phyloP scores from a whole-genome alignment of 2,797 vertebrate species.

The Lemur catta region DNA sequence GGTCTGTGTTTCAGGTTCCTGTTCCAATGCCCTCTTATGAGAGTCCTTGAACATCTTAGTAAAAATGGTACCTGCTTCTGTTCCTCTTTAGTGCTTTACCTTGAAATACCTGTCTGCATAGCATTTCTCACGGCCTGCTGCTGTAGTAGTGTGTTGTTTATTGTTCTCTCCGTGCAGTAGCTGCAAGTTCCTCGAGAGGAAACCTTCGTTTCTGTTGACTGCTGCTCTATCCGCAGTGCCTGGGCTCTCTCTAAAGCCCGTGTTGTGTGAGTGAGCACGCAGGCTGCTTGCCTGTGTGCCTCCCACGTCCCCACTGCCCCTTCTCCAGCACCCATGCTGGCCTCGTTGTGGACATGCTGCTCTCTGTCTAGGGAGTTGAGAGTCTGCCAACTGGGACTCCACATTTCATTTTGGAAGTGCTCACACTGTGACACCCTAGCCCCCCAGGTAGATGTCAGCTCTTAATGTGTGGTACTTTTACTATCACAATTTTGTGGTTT shows the following conservation, averaged over 20 bases:
- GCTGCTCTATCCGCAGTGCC: background rate
- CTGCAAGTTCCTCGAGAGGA: background rate
- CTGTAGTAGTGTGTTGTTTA: background rate
- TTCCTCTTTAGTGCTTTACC: background rate
- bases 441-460: background rate
- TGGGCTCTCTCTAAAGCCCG: accelerated
- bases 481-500: background rate
- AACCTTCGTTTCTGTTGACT: accelerated
- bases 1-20: background rate
- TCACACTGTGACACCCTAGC: too few species aligned
- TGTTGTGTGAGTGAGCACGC: background rate
- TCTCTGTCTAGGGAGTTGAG: background rate
- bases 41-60: background rate
- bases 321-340: background rate
- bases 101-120: background rate
- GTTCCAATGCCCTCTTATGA: background rate
- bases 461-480: background rate
- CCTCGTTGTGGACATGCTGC: accelerated
- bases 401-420: background rate
- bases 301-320: accelerated
- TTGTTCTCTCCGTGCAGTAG: background rate
- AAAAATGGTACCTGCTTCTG: background rate
- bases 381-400: background rate
- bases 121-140: background rate
- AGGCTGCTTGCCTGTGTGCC: background rate